These are phyloP conservation scores for Parnassius orleans DNA, from an alignment of 2,888 invertebrate genomes.

Conservation along the genomic window DNA sequence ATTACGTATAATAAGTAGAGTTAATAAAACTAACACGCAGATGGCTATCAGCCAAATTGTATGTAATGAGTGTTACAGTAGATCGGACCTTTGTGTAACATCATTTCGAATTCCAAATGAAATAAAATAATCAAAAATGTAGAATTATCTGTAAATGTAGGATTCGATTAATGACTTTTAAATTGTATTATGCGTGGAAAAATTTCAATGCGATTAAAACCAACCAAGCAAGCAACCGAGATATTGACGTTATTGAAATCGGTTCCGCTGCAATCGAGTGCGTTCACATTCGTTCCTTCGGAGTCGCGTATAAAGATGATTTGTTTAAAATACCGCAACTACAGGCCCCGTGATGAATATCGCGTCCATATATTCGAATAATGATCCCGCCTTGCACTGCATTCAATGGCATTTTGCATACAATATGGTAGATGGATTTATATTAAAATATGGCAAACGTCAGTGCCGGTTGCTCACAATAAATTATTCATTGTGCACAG, in stretches of 20 bases:
- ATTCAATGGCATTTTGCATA: constrained; percentile 81
- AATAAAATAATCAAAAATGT: not conserved
- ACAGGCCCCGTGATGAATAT: constrained; percentile 73
- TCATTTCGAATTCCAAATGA: constrained; percentile 1
- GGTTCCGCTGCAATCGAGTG: constrained; percentile 47
- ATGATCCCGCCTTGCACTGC: constrained; percentile 77
- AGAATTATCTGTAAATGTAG: not conserved
- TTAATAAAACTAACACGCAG: constrained; percentile 18
- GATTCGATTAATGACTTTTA: too few species aligned
- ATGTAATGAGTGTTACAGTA: constrained; percentile 27
- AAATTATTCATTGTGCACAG: constrained; percentile 78
- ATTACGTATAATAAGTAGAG: constrained; percentile 16
- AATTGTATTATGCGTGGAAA: not conserved
- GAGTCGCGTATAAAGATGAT: constrained; percentile 72
- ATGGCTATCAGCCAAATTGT: constrained; percentile 33
- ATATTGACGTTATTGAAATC: constrained; percentile 56
- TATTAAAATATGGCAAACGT: constrained; percentile 79
- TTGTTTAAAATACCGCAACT: constrained; percentile 76
- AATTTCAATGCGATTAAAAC: not conserved
- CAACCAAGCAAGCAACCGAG: constrained; percentile 28
- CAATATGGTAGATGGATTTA: constrained; percentile 80
- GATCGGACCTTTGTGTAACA: constrained; percentile 7
- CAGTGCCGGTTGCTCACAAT: constrained; percentile 75
- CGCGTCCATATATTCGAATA: constrained; percentile 76
- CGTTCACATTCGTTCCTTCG: constrained; percentile 42